phyloP scores from a whole-genome alignment of 2,113 vertebrate species.

The human (Homo sapiens) region GRCh38 chr22:43394501-43395000 shows the following conservation, averaged over 20 bases:
- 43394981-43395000: neutral
- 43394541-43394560: too few species aligned
- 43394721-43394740: neutral
- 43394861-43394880: rapidly evolving
- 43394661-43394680: neutral
- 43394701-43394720: neutral
- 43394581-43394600: too few species aligned
- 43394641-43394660: rapidly evolving
- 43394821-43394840: neutral
- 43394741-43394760: neutral
- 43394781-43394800: neutral
- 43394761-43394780: too few species aligned
- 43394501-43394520: too few species aligned
- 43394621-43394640: neutral
- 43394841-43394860: rapidly evolving
- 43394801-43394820: neutral
- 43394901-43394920: neutral
- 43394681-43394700: too few species aligned
- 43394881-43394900: neutral
- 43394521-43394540: too few species aligned
- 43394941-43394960: rapidly evolving
- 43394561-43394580: too few species aligned
- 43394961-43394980: rapidly evolving
- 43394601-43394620: too few species aligned
- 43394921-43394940: neutral